Base-by-base conservation (phyloP, 2,888 invertebrate genomes). In the Drosophila mimetica region DNA sequence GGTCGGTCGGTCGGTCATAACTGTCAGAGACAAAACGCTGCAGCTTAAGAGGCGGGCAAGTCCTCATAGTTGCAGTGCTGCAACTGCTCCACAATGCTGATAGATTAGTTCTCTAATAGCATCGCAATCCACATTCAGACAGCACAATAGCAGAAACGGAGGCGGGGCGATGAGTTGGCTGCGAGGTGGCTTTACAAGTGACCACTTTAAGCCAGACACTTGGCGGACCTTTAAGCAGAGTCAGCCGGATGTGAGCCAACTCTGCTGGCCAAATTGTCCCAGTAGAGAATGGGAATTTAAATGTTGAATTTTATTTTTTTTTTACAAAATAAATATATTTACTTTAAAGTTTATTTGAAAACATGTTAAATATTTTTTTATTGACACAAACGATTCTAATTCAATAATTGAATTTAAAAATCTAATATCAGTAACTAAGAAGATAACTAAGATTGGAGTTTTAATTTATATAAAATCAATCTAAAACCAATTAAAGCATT, bases 1-100 rank as follows among this genome's bases (percentile, higher is more conserved):
- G 25, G 25, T 0, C 37, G 60, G 58, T 79, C 77, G 79, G 36
- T 7, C 34, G 66, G 53, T 80, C 77, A 80, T 83, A 83, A 83
- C 74, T 76, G 80, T 79, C 83, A 67, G 51, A 74, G 58, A 30
- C 64, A 71, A 66, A 67, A 47, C 36, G 44, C 51, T 18, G 30
- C 34, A 52, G 41, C 48, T 48, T 32, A 48, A 39, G 18, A 39
- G 14, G 7, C 16, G 16, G 25, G 18, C 32, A 20, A 13, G 53
- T 59, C 52, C 65, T 79, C 44, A 37, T 50, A 46, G 63, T 22
- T 51, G 42, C 64, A 34, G 42, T 65, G 36, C 60, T 67, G 51
- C 54, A 67, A 39, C 65, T 74, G 57, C 57, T 42, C 54, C 67
- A 77, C 59, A 77, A 58, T 47, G 47, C 74, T 77, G 74, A 80